phyloP scores from a whole-genome alignment of 2,888 invertebrate genomes.

The Andrena flavipes region DNA sequence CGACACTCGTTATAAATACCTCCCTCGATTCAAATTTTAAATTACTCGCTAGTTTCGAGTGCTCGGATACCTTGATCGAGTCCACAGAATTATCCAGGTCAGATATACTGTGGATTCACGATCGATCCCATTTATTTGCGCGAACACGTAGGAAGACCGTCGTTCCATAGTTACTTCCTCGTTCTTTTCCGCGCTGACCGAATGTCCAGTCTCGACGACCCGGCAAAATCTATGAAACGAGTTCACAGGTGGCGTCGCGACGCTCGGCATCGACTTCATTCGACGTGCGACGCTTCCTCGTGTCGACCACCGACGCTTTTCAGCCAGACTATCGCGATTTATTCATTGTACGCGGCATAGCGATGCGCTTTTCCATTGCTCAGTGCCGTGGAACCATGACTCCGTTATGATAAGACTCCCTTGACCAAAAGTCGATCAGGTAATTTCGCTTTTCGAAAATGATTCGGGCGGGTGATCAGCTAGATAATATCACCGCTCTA shows the following conservation, averaged over 20 bases:
- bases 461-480: background rate
- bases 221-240: conserved; percentile 36
- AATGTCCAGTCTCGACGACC: conserved; percentile 37
- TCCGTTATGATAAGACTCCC: conserved; percentile 18
- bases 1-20: too few relatives aligned
- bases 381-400: conserved; percentile 1
- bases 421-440: conserved; percentile 44
- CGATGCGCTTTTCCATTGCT: conserved; percentile 9
- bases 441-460: conserved; percentile 28
- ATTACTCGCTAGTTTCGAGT: too few relatives aligned
- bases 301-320: conserved; percentile 58
- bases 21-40: too few relatives aligned
- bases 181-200: background rate
- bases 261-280: conserved; percentile 73
- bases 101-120: background rate
- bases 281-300: conserved; percentile 74
- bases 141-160: background rate
- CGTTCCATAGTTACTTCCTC: background rate
- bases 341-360: background rate
- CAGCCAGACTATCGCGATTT: conserved; percentile 9
- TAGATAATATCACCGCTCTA: background rate
- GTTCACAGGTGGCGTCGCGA: conserved; percentile 74
- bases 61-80: too few relatives aligned
- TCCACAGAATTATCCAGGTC: background rate
- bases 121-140: conserved; percentile 21